phyloP scores from a whole-genome alignment of 2,113 vertebrate genomes.

The Lepidothrix coronata region DNA sequence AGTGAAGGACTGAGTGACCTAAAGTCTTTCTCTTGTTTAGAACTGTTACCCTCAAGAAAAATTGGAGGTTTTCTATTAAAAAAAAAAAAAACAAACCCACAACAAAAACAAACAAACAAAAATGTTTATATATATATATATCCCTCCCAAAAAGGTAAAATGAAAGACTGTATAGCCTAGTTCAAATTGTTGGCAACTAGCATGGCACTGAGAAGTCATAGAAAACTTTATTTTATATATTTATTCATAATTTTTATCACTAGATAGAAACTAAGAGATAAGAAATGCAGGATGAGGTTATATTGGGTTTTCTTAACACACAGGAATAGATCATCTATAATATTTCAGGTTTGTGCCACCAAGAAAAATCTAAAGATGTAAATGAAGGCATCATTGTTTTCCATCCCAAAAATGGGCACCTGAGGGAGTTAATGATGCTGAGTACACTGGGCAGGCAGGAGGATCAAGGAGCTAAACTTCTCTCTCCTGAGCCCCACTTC shows the following conservation, averaged over 20 bases:
- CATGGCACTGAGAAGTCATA: not conserved
- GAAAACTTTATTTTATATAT: not conserved
- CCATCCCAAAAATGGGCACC: not conserved
- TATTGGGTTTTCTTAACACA: not conserved
- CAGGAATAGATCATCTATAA: not conserved
- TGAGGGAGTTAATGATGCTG: not conserved
- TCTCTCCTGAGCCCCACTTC: not conserved
- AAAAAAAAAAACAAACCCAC: not conserved
- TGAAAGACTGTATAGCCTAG: not conserved
- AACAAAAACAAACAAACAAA: too few species aligned
- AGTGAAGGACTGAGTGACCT: not conserved
- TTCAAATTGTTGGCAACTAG: not conserved
- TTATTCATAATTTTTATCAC: not conserved
- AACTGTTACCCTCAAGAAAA: not conserved
- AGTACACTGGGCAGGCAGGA: not conserved
- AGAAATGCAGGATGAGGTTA: not conserved
- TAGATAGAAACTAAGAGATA: not conserved
- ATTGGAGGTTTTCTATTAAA: accelerated
- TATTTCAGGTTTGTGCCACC: not conserved
- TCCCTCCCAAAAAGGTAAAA: not conserved
- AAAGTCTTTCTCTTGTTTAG: not conserved
- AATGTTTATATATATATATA: too few species aligned
- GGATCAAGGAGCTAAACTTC: not conserved
- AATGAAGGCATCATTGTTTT: not conserved
- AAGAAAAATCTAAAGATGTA: not conserved